A percentile compares a stretch with the other conserved stretches of the same genome.
Evolutionary conservation across 1,140 invertebrate species (phyloP).

Genomic region (Rhysida immarginata): DNA sequence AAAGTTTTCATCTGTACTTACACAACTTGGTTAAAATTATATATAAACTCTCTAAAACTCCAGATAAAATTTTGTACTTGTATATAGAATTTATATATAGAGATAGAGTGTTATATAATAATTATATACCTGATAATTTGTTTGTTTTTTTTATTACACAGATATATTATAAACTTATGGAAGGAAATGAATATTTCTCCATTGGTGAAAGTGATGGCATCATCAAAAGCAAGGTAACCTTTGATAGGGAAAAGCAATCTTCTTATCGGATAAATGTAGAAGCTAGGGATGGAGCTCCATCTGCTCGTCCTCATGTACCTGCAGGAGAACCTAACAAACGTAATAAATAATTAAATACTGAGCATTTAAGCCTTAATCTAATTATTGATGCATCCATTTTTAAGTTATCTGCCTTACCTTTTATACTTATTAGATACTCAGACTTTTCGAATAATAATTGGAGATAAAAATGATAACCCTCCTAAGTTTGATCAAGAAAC

Average conservation of each 20-base stretch:
- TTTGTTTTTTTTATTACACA: constrained; percentile 15
- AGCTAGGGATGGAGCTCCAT: constrained; percentile 68
- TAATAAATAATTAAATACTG: constrained; percentile 8
- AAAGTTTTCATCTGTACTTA: no score
- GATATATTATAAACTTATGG: constrained; percentile 54
- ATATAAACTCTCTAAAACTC: no score
- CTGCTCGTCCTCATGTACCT: constrained; percentile 48
- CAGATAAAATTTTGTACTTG: no score
- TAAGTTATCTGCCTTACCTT: no score
- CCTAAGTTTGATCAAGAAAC: constrained; percentile 54
- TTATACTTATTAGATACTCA: constrained; percentile 44
- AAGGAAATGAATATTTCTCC: constrained; percentile 50
- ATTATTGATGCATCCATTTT: background rate
- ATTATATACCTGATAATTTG: no score
- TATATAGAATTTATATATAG: no score
- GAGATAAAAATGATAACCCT: constrained; percentile 79
- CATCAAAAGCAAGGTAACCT: constrained; percentile 55
- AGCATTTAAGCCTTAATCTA: background rate
- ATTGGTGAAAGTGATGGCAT: constrained; percentile 69
- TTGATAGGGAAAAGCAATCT: constrained; percentile 62
- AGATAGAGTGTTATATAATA: no score
- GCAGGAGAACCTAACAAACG: constrained; percentile 24
- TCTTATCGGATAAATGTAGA: constrained; percentile 67
- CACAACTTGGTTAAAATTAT: no score
- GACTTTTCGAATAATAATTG: constrained; percentile 67